These are phyloP conservation scores for Podarcis siculus DNA, from an alignment of 2,797 vertebrate species.

Conservation along the genomic window DNA sequence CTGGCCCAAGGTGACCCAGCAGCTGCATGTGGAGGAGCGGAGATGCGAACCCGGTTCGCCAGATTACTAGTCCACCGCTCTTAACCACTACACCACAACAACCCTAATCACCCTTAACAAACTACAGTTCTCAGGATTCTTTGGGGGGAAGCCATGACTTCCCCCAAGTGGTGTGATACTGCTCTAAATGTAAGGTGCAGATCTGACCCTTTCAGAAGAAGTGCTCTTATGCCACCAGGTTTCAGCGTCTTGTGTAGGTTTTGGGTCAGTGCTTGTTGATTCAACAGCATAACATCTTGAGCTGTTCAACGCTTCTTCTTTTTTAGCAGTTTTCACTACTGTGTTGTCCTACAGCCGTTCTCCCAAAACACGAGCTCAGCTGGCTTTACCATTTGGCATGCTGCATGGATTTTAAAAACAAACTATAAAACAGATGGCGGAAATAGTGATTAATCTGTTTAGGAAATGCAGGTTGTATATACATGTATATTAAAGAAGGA, in stretches of 20 bases:
- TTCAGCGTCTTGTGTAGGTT: not conserved
- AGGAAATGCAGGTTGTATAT: constrained; percentile 71
- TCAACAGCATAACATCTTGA: constrained; percentile 27
- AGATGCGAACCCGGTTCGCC: too few relatives aligned
- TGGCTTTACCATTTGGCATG: constrained; percentile 68
- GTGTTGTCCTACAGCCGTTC: constrained; percentile 42
- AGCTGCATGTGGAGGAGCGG: too few relatives aligned
- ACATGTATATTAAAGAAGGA: constrained; percentile 66
- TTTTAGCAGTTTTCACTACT: constrained; percentile 50
- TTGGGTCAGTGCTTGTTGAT: not conserved
- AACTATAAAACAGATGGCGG: constrained; percentile 75
- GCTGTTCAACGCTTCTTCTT: constrained; percentile 30
- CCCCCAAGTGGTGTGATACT: too few relatives aligned
- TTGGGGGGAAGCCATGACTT: too few relatives aligned
- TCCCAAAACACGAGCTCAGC: constrained; percentile 59
- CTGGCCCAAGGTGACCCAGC: too few relatives aligned
- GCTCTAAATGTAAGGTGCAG: too few relatives aligned
- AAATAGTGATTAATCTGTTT: constrained; percentile 74
- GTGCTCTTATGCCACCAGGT: not conserved
- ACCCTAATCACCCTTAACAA: too few relatives aligned
- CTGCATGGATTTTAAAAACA: constrained; percentile 60
- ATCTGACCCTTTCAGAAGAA: not conserved
- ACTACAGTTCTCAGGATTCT: too few relatives aligned
- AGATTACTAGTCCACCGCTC: too few relatives aligned
- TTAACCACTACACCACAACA: too few relatives aligned